A percentile compares a stretch with the other conserved stretches of the same genome.
Conservation (phyloP, 2,888 invertebrate species). For the Diabrotica balteata region DNA sequence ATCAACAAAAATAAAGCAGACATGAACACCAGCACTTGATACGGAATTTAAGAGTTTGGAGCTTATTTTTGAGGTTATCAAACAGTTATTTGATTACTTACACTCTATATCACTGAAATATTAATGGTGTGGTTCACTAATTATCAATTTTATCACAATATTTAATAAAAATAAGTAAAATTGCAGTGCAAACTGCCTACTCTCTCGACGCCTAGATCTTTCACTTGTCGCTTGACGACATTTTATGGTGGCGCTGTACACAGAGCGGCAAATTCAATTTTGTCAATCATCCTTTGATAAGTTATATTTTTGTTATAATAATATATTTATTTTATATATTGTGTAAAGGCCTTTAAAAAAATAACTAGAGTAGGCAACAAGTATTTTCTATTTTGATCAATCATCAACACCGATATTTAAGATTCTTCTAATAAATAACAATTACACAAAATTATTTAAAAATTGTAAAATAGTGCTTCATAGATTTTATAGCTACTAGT, state of each 20-base stretch:
- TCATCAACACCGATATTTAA: too few relatives aligned
- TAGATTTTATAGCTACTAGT: too few relatives aligned
- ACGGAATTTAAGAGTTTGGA: conserved; percentile 31
- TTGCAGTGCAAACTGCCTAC: conserved; percentile 24
- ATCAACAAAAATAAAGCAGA: conserved; percentile 51
- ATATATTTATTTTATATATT: too few relatives aligned
- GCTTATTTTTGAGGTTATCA: conserved; percentile 18
- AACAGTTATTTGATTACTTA: conserved; percentile 31
- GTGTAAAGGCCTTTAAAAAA: too few relatives aligned
- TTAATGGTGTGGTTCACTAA: conserved; percentile 29
- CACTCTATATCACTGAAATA: conserved; percentile 37
- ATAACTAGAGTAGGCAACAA: too few relatives aligned
- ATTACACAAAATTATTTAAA: too few relatives aligned
- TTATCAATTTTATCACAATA: conserved; percentile 38
- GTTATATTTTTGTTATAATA: too few relatives aligned
- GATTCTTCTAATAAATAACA: too few relatives aligned
- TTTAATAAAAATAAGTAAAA: conserved; percentile 35
- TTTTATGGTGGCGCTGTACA: background rate
- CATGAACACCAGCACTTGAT: conserved; percentile 43
- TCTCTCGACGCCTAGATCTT: conserved; percentile 25
- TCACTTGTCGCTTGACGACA: conserved; percentile 16
- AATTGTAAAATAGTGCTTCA: too few relatives aligned
- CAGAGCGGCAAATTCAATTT: background rate
- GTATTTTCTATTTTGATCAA: too few relatives aligned
- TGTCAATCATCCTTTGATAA: too few relatives aligned